Conservation (phyloP, 2,888 invertebrate species). For the Tryphoninae sp. region DNA sequence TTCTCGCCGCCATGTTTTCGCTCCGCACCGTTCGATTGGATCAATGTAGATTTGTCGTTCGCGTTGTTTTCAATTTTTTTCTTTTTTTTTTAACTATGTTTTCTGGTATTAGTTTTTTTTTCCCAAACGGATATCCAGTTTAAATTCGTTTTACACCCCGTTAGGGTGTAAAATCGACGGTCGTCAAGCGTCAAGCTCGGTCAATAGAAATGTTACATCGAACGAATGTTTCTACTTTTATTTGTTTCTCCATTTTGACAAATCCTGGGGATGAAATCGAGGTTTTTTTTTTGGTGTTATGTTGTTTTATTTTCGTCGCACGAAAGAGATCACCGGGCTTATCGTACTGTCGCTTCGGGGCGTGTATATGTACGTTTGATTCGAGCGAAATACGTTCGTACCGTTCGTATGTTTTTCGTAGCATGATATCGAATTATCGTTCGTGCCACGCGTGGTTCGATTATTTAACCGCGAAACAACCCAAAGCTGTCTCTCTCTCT, state of each 20-base stretch:
- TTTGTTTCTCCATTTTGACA: not conserved
- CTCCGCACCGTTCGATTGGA: no score
- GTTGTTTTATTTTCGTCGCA: not conserved
- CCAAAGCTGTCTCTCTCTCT: not conserved
- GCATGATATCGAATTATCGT: slow-evolving; percentile 1
- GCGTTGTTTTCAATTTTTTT: not conserved
- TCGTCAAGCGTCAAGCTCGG: no score
- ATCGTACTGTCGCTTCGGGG: not conserved
- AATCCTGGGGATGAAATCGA: not conserved
- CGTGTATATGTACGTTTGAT: not conserved
- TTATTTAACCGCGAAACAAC: slow-evolving; percentile 9
- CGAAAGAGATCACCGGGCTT: not conserved
- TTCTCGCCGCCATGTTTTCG: no score
- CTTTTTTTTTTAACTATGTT: not conserved
- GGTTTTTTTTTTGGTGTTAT: no score
- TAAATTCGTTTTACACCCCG: not conserved
- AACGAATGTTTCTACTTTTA: not conserved
- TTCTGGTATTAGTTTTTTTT: not conserved
- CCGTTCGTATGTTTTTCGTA: not conserved
- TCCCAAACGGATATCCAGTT: not conserved
- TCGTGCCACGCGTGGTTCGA: not conserved
- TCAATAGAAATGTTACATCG: no score
- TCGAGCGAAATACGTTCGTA: not conserved
- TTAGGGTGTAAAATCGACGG: not conserved
- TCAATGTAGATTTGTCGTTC: no score